These are phyloP conservation scores for Bombus sylvicola DNA, from an alignment of 1,140 invertebrate species.

Conservation along the genomic window DNA sequence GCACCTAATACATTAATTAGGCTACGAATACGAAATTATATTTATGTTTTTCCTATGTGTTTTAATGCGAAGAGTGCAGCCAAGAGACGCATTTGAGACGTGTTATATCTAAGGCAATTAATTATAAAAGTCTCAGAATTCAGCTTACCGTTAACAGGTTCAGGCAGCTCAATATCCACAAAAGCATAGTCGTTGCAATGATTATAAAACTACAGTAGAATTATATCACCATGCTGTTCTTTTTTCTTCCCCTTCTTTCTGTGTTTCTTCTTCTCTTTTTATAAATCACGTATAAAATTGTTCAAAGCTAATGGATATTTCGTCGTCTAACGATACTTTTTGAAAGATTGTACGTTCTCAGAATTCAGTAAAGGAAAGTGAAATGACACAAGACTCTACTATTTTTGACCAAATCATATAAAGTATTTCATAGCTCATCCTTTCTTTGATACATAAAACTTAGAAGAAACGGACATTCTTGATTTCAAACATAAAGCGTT, in stretches of 20 bases:
- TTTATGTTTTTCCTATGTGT: not conserved
- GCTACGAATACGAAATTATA: no score
- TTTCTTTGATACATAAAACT: not conserved
- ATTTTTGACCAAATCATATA: not conserved
- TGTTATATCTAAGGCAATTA: not conserved
- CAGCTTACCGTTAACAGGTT: slow-evolving; percentile 54
- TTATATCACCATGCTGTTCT: slow-evolving; percentile 26
- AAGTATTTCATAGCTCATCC: not conserved
- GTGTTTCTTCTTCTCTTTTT: slow-evolving; percentile 1
- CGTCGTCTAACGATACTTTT: not conserved
- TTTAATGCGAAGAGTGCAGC: not conserved
- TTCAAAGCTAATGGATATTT: not conserved
- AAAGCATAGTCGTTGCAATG: slow-evolving; percentile 46
- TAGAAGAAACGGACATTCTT: not conserved
- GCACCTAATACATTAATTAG: no score
- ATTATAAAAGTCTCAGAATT: no score
- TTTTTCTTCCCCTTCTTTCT: not conserved
- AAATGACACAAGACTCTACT: not conserved
- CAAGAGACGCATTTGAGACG: not conserved
- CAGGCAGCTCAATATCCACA: slow-evolving; percentile 44
- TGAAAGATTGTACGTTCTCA: not conserved
- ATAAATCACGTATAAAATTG: not conserved
- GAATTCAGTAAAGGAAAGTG: not conserved
- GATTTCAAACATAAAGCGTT: no score
- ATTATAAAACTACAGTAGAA: slow-evolving; percentile 2